A percentile compares a stretch with the other conserved stretches of the same genome.
Evolutionary conservation across 1,140 invertebrate genomes (phyloP).

Genomic region (Metopolophium dirhodum): DNA sequence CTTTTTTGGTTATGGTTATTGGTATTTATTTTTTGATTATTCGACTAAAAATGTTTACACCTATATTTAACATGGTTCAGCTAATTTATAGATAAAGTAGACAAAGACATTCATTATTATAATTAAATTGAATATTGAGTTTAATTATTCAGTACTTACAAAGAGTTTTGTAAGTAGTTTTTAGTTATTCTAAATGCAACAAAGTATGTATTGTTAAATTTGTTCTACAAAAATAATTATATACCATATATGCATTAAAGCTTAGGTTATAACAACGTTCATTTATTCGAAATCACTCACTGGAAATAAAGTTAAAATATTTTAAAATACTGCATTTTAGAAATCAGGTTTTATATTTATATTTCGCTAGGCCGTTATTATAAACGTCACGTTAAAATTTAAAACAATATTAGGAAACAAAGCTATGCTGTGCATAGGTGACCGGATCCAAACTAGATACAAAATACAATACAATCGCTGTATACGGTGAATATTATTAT

Average conservation of each 20-base stretch:
- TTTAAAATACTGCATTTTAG: too few species aligned
- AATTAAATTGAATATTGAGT: not conserved
- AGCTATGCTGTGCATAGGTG: not conserved
- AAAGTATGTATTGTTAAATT: too few species aligned
- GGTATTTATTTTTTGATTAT: not conserved
- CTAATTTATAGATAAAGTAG: not conserved
- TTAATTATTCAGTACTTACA: not conserved
- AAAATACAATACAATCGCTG: not conserved
- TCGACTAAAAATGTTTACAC: not conserved
- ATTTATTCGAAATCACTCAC: not conserved
- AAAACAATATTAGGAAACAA: not conserved
- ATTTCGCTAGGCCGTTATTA: not conserved
- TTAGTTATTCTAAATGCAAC: too few species aligned
- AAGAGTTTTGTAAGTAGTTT: too few species aligned
- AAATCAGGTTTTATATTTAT: not conserved
- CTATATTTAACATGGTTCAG: not conserved
- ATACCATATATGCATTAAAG: not conserved
- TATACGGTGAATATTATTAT: not conserved
- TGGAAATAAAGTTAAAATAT: not conserved
- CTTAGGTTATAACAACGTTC: not conserved
- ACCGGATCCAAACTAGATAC: not conserved
- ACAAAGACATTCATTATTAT: not conserved
- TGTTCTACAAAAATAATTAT: too few species aligned
- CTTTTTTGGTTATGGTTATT: too few species aligned
- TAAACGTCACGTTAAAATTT: not conserved